Evolutionary conservation across 2,113 vertebrate genomes (phyloP).

Genomic region (Oncorhynchus mykiss): DNA sequence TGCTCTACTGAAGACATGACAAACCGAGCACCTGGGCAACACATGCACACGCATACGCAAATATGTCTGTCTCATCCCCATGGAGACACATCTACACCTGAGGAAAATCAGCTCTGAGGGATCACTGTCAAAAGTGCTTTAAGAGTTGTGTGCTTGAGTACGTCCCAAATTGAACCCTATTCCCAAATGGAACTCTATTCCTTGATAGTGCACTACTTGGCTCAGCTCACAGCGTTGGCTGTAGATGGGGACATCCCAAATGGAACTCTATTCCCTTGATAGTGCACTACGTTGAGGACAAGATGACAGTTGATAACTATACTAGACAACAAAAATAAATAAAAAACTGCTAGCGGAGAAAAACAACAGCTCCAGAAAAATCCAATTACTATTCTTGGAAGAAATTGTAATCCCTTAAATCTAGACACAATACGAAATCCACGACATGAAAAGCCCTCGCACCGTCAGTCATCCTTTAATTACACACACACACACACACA

Average conservation of each 20-base stretch:
- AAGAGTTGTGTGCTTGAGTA: too few species aligned
- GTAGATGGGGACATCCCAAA: too few species aligned
- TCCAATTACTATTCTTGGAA: conserved; percentile 53
- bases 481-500: conserved; percentile 19
- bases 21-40: too few species aligned
- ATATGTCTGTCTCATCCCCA: not conserved
- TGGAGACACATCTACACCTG: not conserved
- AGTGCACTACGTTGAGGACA: conserved; percentile 20
- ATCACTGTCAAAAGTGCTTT: too few species aligned
- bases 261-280: not conserved
- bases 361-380: conserved; percentile 7
- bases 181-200: too few species aligned
- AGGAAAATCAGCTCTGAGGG: too few species aligned
- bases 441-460: conserved; percentile 63
- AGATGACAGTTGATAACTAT: conserved; percentile 28
- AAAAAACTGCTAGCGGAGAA: not conserved
- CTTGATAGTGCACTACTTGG: too few species aligned
- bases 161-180: too few species aligned
- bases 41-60: not conserved
- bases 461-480: conserved; percentile 63
- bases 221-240: too few species aligned
- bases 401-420: conserved; percentile 69
- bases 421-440: conserved; percentile 69
- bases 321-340: not conserved
- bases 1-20: too few species aligned